These are phyloP conservation scores for Corythornis madagascariensis DNA, from an alignment of 2,113 vertebrate species.

Conservation along the genomic window DNA sequence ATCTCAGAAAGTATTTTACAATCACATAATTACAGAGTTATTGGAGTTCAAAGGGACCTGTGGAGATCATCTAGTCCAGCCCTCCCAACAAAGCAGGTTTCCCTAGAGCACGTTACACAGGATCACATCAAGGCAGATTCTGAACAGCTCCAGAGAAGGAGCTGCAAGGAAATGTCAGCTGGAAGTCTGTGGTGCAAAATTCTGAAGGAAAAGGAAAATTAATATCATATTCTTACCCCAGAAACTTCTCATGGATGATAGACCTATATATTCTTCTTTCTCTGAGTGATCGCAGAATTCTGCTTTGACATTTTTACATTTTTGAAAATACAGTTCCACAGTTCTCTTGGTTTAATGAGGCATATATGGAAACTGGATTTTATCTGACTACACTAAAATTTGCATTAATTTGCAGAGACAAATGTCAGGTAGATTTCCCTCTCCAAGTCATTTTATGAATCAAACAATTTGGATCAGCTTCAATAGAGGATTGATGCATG, in stretches of 20 bases:
- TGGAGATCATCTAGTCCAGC: too few relatives aligned
- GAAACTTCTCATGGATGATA: not conserved
- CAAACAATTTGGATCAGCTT: constrained; percentile 8
- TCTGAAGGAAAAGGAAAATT: not conserved
- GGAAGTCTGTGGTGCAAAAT: not conserved
- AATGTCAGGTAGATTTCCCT: constrained; percentile 4
- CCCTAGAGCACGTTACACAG: too few relatives aligned
- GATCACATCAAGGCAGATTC: too few relatives aligned
- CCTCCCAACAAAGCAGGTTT: too few relatives aligned
- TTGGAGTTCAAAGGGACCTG: too few relatives aligned
- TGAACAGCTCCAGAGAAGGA: too few relatives aligned
- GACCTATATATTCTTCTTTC: not conserved
- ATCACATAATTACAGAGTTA: too few relatives aligned
- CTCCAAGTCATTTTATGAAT: not conserved
- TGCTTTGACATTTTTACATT: not conserved
- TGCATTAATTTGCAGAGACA: constrained; percentile 26
- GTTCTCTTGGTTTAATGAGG: constrained; percentile 8
- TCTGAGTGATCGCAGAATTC: not conserved
- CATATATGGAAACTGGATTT: not conserved
- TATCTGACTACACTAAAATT: not conserved
- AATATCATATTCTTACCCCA: not conserved
- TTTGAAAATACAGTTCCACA: not conserved
- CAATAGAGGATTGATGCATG: not conserved
- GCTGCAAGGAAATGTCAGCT: not conserved
- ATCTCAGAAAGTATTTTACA: not conserved